These are phyloP conservation scores for Anabacerthia variegaticeps DNA, from an alignment of 2,797 vertebrate genomes.

Conservation along the genomic window DNA sequence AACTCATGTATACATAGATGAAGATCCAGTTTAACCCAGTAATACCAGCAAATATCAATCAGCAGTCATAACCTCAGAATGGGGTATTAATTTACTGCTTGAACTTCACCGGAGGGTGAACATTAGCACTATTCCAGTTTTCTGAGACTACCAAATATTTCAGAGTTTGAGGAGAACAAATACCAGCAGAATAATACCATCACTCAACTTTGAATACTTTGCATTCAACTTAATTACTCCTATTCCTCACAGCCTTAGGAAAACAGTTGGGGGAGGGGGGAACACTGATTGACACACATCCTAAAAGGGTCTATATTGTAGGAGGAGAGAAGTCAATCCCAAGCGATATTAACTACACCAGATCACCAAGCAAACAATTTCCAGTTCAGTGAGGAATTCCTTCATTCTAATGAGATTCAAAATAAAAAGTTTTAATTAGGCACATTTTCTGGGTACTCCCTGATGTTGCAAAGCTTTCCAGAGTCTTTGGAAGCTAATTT, in stretches of 20 bases:
- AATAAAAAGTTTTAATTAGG: not conserved
- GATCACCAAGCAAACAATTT: not conserved
- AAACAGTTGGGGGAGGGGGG: not conserved
- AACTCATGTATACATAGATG: not conserved
- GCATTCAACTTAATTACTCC: not conserved
- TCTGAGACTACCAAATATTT: not conserved
- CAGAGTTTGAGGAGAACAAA: not conserved
- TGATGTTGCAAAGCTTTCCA: accelerated
- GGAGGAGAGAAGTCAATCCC: not conserved
- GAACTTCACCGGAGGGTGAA: not conserved
- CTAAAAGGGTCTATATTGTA: not conserved
- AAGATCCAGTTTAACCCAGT: not conserved
- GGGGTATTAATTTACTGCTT: not conserved
- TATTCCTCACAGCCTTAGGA: not conserved
- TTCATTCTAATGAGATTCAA: not conserved
- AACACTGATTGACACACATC: not conserved
- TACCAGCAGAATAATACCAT: not conserved
- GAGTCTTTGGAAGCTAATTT: not conserved
- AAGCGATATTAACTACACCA: not conserved
- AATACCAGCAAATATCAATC: not conserved
- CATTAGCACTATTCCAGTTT: not conserved
- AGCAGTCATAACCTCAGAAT: not conserved
- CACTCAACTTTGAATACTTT: not conserved
- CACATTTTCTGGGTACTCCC: not conserved
- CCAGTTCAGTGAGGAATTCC: not conserved